Evolutionary conservation across 2,888 invertebrate genomes (phyloP).

Genomic region (Pyralis farinalis): DNA sequence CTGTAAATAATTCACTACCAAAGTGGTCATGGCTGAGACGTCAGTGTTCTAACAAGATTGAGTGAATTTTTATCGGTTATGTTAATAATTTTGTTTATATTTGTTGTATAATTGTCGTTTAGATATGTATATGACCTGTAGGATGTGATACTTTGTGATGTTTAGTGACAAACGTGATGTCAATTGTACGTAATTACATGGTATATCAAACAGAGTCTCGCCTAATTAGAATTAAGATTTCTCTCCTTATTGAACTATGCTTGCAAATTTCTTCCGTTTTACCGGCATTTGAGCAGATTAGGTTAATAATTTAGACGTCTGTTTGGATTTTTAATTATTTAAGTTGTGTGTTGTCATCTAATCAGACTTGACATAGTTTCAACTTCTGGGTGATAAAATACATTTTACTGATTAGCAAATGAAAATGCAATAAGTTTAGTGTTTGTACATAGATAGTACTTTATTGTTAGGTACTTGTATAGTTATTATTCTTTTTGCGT

Average conservation of each 20-base stretch:
- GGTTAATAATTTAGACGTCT: too few species aligned
- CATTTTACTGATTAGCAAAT: too few species aligned
- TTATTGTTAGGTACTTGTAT: too few species aligned
- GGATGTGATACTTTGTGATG: background rate
- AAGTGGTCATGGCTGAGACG: constrained; percentile 55
- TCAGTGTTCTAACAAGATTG: constrained; percentile 41
- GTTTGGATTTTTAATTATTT: background rate
- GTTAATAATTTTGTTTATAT: constrained; percentile 27
- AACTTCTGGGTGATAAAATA: background rate
- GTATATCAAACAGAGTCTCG: constrained; percentile 2
- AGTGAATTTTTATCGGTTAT: constrained; percentile 18
- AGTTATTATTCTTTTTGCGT: too few species aligned
- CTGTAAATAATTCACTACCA: constrained; percentile 27
- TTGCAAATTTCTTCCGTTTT: too few species aligned
- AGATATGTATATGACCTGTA: constrained; percentile 12
- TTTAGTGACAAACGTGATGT: constrained; percentile 3
- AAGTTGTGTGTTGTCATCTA: constrained; percentile 2
- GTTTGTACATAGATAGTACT: too few species aligned
- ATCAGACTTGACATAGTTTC: constrained; percentile 8
- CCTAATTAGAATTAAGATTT: constrained; percentile 7
- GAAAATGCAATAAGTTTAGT: too few species aligned
- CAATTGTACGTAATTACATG: background rate
- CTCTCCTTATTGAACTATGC: background rate
- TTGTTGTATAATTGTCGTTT: constrained; percentile 20
- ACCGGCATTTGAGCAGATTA: too few species aligned